phyloP scores from a whole-genome alignment of 2,113 vertebrate genomes.

The Prinia subflava region DNA sequence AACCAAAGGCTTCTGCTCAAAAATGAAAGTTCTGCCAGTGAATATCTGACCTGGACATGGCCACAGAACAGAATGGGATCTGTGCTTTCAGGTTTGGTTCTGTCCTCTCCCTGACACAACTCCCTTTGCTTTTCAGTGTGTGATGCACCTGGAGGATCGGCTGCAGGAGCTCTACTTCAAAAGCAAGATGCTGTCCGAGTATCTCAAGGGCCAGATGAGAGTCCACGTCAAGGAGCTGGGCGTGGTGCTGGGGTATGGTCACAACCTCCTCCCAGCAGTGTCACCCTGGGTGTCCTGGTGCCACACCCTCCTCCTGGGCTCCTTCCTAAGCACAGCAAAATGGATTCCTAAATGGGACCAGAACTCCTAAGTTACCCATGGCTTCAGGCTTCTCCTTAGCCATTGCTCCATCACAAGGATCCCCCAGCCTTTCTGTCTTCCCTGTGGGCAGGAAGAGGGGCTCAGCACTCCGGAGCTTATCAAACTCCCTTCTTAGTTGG shows the following conservation, averaged over 20 bases:
- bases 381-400: background rate
- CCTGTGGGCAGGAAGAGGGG: background rate
- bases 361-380: background rate
- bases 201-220: slow-evolving; percentile 95
- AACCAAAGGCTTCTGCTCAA: background rate
- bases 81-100: background rate
- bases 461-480: background rate
- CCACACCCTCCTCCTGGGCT: background rate
- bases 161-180: slow-evolving; percentile 98
- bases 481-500: background rate
- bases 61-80: background rate
- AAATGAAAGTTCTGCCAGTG: background rate
- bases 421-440: background rate
- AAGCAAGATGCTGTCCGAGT: slow-evolving; percentile 97
- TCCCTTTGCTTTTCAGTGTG: slow-evolving; percentile 78
- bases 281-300: background rate
- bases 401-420: background rate
- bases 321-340: background rate
- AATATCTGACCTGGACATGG: background rate
- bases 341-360: background rate
- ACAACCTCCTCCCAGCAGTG: background rate
- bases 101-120: background rate
- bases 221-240: slow-evolving; percentile 97
- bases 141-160: slow-evolving; percentile 97
- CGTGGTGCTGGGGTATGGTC: slow-evolving; percentile 90